Evolutionary conservation across 2,797 vertebrate species (phyloP), one percentile per base, ranked within the genome.

Genomic region (Serranus cabrilla): DNA sequence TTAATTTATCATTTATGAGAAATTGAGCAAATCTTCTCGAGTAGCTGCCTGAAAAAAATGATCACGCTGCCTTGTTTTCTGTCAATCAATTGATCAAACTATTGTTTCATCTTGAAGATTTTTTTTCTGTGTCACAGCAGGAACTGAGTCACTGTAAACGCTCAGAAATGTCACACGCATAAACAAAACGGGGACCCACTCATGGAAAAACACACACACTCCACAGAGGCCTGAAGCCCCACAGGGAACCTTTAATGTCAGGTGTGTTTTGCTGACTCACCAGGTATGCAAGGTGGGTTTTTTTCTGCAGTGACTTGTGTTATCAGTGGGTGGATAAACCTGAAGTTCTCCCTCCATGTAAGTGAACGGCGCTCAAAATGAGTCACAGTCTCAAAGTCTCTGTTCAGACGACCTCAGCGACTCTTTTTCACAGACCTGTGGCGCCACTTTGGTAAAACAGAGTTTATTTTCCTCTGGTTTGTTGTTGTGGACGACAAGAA

Each of bases 301-400:
- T n/a, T 45, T 46, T 40, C 55, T 61, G 52, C 23, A 20, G 56
- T 47, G 60, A 61, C 56, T 40, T 65, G 14, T 45, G n/a, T 65
- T 13, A 51, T 59, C 45, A 68, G 55, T 50, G 49, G 51, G 55
- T 49, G 50, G 21, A 37, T 5, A 5, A 42, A 47, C 45, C 5
- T 50, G 37, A 82, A 71, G 16, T 40, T 43, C 18, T 49, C 7
- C 40, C 31, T 74, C 10, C 3, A 21, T 40, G 25, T 9, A 58
- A 59, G n/a, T 13, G 20, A 68, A 59, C 2, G 10, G 39, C 50
- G 46, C 37, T 56, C 3, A 23, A 34, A 23, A 34, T 49, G 43
- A 86, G 25, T 71, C 66, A 63, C 13, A 27, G 61, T 56, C 27
- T 72, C 46, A 58, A 52, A 46, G 40, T 69, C 47, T 59, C n/a